Conservation (phyloP, 2,113 vertebrate species). For the Proteles cristata region DNA sequence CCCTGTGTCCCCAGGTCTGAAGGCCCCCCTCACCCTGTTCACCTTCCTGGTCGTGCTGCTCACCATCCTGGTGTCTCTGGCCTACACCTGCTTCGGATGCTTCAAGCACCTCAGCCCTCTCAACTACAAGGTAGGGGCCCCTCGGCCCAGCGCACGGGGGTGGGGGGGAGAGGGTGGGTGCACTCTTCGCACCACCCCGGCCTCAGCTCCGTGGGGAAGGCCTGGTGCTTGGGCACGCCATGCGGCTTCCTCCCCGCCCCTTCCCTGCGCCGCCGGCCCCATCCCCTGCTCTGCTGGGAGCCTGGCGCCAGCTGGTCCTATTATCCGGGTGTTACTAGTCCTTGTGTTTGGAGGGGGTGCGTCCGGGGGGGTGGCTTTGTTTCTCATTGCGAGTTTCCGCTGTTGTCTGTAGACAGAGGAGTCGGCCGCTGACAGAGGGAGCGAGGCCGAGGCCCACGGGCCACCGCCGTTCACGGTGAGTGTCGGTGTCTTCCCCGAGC, state of each 20-base stretch:
- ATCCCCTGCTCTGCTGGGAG: background rate
- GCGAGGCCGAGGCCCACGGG: background rate
- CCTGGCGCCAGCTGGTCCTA: background rate
- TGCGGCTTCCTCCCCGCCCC: background rate
- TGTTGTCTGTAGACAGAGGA: constrained; percentile 84
- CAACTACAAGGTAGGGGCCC: constrained; percentile 90
- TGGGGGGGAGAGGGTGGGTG: too few relatives aligned
- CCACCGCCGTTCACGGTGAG: constrained; percentile 82
- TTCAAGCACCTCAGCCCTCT: constrained; percentile 95
- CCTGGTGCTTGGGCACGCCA: background rate
- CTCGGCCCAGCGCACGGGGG: background rate
- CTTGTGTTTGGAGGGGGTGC: background rate
- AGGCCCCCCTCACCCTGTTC: constrained; percentile 91
- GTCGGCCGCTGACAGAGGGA: constrained; percentile 67
- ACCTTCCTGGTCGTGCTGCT: constrained; percentile 91
- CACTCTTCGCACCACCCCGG: too few relatives aligned
- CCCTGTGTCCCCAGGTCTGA: constrained; percentile 89
- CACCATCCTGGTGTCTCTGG: constrained; percentile 89
- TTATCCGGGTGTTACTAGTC: background rate
- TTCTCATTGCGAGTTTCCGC: background rate
- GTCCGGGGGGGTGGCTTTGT: background rate
- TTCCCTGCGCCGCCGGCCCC: background rate
- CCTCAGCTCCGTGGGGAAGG: background rate
- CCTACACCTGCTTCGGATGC: constrained; percentile 92
- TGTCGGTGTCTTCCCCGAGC: rapidly evolving